Evolutionary conservation across 2,888 invertebrate genomes (phyloP).

Genomic region (Leptura quadrifasciata): DNA sequence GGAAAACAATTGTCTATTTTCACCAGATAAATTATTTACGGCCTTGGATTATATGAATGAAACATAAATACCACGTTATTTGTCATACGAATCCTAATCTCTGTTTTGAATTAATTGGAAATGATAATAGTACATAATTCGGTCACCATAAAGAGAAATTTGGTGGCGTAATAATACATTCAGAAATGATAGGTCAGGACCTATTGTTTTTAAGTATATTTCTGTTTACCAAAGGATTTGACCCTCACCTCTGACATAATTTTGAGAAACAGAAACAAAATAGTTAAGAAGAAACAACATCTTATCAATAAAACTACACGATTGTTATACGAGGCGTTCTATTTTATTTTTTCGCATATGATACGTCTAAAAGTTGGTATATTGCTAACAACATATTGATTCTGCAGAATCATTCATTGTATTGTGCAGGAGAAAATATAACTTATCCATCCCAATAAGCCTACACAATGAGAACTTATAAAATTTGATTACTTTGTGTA

Average conservation of each 20-base stretch:
- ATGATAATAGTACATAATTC: background rate
- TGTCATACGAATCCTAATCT: background rate
- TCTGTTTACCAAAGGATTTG: background rate
- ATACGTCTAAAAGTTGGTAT: no score
- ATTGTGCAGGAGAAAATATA: no score
- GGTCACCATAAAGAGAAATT: background rate
- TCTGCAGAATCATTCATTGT: no score
- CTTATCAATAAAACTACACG: background rate
- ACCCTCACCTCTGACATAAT: background rate
- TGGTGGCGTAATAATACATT: background rate
- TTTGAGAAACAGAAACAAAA: background rate
- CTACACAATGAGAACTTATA: no score
- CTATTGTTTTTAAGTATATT: background rate
- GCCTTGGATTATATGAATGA: background rate
- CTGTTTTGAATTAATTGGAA: background rate
- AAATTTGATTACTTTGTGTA: no score
- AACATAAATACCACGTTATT: background rate
- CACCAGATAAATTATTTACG: background rate
- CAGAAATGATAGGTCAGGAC: background rate
- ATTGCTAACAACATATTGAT: no score
- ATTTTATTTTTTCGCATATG: no score
- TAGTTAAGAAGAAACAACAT: background rate
- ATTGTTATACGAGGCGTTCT: background rate
- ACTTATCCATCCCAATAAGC: no score
- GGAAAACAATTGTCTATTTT: no score